Evolutionary conservation across 2,888 invertebrate genomes (phyloP), one percentile per base, ranked within the genome.

Genomic region (Stenotaenia linearis): DNA sequence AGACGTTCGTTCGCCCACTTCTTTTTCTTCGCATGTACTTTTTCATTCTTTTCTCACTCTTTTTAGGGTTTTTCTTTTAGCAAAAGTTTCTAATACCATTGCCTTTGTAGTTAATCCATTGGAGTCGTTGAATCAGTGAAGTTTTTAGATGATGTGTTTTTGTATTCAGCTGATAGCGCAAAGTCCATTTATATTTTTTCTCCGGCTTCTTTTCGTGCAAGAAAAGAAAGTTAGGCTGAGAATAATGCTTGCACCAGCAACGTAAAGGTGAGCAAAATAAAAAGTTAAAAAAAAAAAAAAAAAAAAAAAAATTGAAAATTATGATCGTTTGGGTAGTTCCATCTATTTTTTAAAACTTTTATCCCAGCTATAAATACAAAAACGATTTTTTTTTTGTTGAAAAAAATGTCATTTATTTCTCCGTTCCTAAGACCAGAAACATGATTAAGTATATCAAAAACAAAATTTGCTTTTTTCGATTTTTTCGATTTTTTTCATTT

Each of bases 61-160:
- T 45, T 7, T 45, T 45, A 45, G 21, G 18, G 7, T 5, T 50
- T 50, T 50, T 50, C 18, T 50, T 50, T 5, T 18, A 50, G 50
- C 18, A 5, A n/a, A 50, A 23, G 69, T 69, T 28, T 69, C 69
- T 45, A 45, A 45, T 18, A 45, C 45, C 45, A 18, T 45, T 45
- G 45, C 45, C 12, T 69, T 69, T 69, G 25, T 28, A 69, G 9
- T 69, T 69, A 69, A 69, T 69, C 69, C 28, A 15, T 28, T 28
- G 69, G 23, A 69, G 69, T 69, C 25, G 69, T 69, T 69, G 69
- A 69, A 69, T 69, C 69, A 69, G 69, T 28, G 69, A 69, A 69
- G 69, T 25, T 23, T 69, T 69, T 69, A 25, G 56, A 25, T 69
- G 69, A 15, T 28, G 25, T 69, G 69, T 69, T 25, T 69, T 69